Conservation (phyloP, 2,888 invertebrate species). For the Rosalia funebris region DNA sequence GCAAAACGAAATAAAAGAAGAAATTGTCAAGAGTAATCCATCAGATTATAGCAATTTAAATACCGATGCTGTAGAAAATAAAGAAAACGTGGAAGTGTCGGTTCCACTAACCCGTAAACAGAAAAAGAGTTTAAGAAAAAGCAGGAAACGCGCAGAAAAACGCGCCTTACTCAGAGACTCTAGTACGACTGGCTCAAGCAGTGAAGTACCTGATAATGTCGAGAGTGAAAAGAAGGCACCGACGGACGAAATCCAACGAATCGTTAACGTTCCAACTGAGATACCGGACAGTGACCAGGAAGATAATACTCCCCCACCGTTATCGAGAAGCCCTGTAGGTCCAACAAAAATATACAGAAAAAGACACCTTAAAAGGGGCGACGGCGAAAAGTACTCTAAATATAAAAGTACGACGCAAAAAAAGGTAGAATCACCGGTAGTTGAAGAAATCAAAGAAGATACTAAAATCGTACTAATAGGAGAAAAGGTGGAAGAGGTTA, state of each 20-base stretch:
- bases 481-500: background rate
- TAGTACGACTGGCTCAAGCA: slow-evolving; percentile 51
- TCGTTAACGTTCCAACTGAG: too few species aligned
- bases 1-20: too few species aligned
- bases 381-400: slow-evolving; percentile 43
- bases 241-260: background rate
- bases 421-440: slow-evolving; percentile 13
- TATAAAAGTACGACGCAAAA: slow-evolving; percentile 38
- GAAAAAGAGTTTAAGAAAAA: slow-evolving; percentile 42
- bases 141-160: slow-evolving; percentile 43
- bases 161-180: slow-evolving; percentile 41
- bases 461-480: background rate
- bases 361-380: slow-evolving; percentile 40
- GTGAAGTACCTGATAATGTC: slow-evolving; percentile 43
- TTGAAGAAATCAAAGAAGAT: background rate
- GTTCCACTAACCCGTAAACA: slow-evolving; percentile 33
- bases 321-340: background rate
- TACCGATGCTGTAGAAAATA: background rate
- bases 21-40: too few species aligned
- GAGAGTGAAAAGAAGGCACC: background rate
- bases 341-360: slow-evolving; percentile 39
- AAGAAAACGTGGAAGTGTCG: slow-evolving; percentile 33
- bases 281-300: slow-evolving; percentile 16
- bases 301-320: background rate
- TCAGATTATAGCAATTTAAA: background rate